phyloP scores from a whole-genome alignment of 2,888 invertebrate species.

The Pollenia amentaria region DNA sequence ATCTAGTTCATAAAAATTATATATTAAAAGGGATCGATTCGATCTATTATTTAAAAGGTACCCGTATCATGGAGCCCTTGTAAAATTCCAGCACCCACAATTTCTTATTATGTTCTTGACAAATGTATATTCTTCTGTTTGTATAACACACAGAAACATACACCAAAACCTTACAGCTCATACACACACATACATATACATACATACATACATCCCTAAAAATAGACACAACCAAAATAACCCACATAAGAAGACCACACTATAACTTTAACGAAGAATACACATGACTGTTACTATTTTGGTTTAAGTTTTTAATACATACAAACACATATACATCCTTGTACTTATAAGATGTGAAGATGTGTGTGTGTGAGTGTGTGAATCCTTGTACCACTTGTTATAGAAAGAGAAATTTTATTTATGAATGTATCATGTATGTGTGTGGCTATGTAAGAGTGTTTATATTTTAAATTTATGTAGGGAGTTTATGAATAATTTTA shows the following conservation, averaged over 20 bases:
- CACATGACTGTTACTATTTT: conserved; percentile 70
- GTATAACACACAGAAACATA: conserved; percentile 6
- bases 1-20: too few species aligned
- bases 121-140: conserved; percentile 37
- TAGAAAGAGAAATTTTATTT: conserved; percentile 50
- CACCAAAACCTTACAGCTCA: conserved; percentile 8
- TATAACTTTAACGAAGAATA: conserved; percentile 74
- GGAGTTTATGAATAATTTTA: conserved; percentile 69
- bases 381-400: conserved; percentile 22
- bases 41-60: not conserved
- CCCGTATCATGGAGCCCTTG: not conserved
- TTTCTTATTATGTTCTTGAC: conserved; percentile 56
- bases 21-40: too few species aligned
- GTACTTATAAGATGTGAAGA: not conserved
- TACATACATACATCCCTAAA: conserved; percentile 61
- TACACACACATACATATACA: conserved; percentile 61
- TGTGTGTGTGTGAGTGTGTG: too few species aligned
- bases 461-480: conserved; percentile 53
- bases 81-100: not conserved
- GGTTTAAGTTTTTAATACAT: conserved; percentile 68
- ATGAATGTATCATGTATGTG: conserved; percentile 8
- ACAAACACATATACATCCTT: conserved; percentile 1
- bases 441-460: not conserved
- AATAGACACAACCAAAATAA: conserved; percentile 77
- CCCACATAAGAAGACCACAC: conserved; percentile 81